phyloP scores from a whole-genome alignment of 2,113 vertebrate genomes.

The Scomber colias region DNA sequence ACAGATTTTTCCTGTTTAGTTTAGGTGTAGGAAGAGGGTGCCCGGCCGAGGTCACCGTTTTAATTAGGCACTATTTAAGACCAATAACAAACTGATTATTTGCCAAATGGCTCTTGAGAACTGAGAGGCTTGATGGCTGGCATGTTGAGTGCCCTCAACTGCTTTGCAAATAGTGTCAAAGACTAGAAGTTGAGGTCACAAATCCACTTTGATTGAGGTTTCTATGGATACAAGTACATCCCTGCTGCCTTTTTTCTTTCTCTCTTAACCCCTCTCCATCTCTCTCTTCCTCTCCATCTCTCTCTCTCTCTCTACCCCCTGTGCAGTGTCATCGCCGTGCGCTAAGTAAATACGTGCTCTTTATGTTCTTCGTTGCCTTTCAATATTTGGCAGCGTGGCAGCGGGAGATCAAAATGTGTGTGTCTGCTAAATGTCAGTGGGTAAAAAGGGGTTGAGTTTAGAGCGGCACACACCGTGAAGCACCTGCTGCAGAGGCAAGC shows the following conservation, averaged over 20 bases:
- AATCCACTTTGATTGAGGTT: constrained; percentile 66
- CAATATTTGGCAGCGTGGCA: constrained; percentile 80
- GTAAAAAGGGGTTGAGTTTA: constrained; percentile 73
- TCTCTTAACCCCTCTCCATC: constrained; percentile 31
- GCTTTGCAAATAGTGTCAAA: constrained; percentile 36
- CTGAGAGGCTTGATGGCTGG: constrained; percentile 53
- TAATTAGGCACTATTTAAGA: constrained; percentile 95
- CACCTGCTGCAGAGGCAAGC: constrained; percentile 77
- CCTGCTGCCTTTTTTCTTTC: constrained; percentile 35
- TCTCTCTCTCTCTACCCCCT: constrained; percentile 46
- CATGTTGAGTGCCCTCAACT: constrained; percentile 35
- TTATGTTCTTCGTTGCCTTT: constrained; percentile 74
- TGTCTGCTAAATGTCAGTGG: constrained; percentile 83
- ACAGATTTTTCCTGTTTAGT: constrained; percentile 98
- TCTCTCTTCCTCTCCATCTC: constrained; percentile 27
- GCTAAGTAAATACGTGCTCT: constrained; percentile 80
- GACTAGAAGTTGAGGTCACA: constrained; percentile 52
- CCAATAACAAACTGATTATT: constrained; percentile 95
- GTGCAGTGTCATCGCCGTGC: constrained; percentile 68
- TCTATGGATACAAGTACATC: constrained; percentile 66
- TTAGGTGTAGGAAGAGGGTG: constrained; percentile 93
- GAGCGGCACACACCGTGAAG: constrained; percentile 69
- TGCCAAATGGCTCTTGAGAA: constrained; percentile 87
- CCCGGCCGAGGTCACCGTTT: constrained; percentile 91
- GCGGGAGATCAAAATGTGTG: constrained; percentile 78